Evolutionary conservation across 2,113 vertebrate genomes (phyloP), one percentile per base, ranked within the genome.

Genomic region (Nanorana parkeri): DNA sequence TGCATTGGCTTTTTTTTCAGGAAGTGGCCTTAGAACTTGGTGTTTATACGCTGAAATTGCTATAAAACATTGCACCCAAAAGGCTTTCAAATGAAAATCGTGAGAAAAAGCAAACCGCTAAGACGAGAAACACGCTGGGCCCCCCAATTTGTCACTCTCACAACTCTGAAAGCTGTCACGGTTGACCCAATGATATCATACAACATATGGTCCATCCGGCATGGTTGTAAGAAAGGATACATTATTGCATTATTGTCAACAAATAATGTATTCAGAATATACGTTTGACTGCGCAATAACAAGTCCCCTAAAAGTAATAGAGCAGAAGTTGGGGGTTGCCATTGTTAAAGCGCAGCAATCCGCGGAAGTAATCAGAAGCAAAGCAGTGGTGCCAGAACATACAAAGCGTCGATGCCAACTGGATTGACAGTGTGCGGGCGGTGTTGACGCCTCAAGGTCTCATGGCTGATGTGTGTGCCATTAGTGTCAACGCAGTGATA

Each of bases 401-500:
- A 96, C 96, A 94, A 95, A 95, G 93, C 89, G 86, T 77, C 65
- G 87, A 92, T 89, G 88, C 91, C 90, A 90, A 89, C 92, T 92
- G 95, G 94, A 79, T 89, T 85, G 93, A 93, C 23, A 87, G 85
- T 81, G 92, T n/a, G 90, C 87, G 77, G 95, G 95, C 78, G 86
- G 93, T 86, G 26, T 6, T 86, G 89, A 90, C 83, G 87, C 86
- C 87, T 83, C 79, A 41, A 91, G 91, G 92, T 92, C 91, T 86
- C 85, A 81, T 87, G 92, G 93, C 92, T 93, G 85, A 92, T 96
- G 94, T 96, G 91, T 89, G 91, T 91, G 94, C 90, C 89, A 93
- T 94, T 94, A 90, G 85, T 95, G 94, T 93, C 94, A 91, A 87
- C 3, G 3, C 83, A 87, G 93, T 97, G 96, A 97, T 98, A 96